Base-by-base conservation (phyloP, 2,113 vertebrate species). In the Cheilinus undulatus region DNA sequence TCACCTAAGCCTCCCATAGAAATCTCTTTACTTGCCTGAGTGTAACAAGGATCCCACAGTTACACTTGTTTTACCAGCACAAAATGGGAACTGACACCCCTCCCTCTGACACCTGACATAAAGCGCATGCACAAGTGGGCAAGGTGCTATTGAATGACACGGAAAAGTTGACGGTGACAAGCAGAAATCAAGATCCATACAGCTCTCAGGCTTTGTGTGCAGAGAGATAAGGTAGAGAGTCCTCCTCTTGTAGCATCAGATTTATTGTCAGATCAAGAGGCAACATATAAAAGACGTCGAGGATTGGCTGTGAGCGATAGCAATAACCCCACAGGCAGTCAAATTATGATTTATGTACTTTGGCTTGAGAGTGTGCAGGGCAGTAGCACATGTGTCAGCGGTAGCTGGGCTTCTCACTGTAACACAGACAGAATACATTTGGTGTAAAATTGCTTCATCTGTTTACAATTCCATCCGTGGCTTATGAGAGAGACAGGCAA, bases 391-490 rank as follows among this genome's bases (percentile, higher is more conserved):
- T 76, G 74, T 80, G 84, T 80, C 75, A 30, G 61, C 26, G 72
- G 76, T 69, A 59, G 80, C 85, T n/a, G 49, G 60, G 73, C 62
- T 63, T 63, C 72, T 86, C 68, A 19, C 42, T 78, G 76, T 59
- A 54, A 73, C 80, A 83, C 76, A 45, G 78, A 79, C 78, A 85
- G 85, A 89, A 88, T 88, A 89, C 80, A 78, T 86, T 85, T 69
- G 69, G 80, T 89, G 89, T 87, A 89, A 93, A 93, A 94, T 92
- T 88, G 89, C 90, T 90, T 89, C 90, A 91, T 93, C 91, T 93
- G 91, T 92, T 94, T 92, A 92, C 91, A 82, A 91, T 92, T 93
- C 89, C 88, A 90, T 91, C 88, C 84, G 86, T 82, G 89, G 90
- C 92, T 93, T 86, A 90, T 92, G 90, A 92, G 86, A 85, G 88